These are phyloP conservation scores for Ceriagrion tenellum DNA, from an alignment of 2,888 invertebrate species.

Conservation along the genomic window DNA sequence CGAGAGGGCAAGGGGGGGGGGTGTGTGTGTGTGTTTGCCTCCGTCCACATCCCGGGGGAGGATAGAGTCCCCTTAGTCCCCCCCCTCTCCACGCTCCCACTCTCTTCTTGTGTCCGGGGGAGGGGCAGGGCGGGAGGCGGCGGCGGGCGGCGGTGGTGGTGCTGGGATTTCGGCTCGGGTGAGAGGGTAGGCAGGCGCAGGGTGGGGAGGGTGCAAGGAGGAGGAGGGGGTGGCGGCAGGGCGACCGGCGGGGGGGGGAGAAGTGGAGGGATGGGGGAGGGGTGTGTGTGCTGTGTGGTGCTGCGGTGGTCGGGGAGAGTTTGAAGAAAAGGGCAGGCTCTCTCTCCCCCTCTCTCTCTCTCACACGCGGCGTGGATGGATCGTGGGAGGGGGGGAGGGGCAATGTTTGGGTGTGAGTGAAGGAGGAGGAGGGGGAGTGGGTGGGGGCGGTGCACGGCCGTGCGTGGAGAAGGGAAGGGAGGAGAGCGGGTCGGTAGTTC, in stretches of 20 bases:
- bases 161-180: neutral
- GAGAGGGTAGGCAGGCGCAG: neutral
- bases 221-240: too few relatives aligned
- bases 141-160: neutral
- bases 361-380: neutral
- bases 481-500: constrained; percentile 60
- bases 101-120: too few relatives aligned
- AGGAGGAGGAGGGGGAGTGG: neutral
- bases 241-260: neutral
- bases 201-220: neutral
- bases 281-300: constrained; percentile 73
- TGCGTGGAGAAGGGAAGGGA: neutral
- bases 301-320: neutral
- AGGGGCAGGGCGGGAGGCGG: neutral
- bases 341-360: neutral
- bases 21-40: too few relatives aligned
- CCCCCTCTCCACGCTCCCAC: neutral
- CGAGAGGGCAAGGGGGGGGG: too few relatives aligned
- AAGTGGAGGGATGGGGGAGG: constrained; percentile 75
- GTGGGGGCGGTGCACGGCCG: neutral
- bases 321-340: neutral
- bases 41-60: too few relatives aligned
- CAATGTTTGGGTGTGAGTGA: too few relatives aligned
- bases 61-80: neutral
- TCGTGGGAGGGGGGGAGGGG: neutral